Conservation (phyloP, 2,797 vertebrate species). For the Scyliorhinus canicula region DNA sequence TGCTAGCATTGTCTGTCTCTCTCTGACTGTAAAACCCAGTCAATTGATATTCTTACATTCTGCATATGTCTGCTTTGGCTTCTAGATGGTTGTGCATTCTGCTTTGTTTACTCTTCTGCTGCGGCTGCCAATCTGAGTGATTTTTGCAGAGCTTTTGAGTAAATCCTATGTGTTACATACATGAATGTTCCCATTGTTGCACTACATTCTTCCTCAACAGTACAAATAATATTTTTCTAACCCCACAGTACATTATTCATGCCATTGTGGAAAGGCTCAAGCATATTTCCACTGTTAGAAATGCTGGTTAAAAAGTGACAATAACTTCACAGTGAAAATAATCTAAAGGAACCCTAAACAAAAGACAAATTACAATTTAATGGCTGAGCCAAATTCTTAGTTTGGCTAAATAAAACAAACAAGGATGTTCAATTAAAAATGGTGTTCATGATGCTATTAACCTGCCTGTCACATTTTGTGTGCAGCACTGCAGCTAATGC, state of each 20-base stretch:
- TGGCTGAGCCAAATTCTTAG: background rate
- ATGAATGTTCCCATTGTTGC: background rate
- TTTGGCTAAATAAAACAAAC: background rate
- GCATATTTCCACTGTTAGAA: background rate
- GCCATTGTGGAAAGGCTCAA: background rate
- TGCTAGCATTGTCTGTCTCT: background rate
- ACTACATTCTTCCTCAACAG: background rate
- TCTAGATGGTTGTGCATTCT: background rate
- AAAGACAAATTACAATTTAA: constrained; percentile 13
- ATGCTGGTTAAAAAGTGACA: background rate
- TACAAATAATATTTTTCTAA: background rate
- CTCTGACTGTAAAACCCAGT: background rate
- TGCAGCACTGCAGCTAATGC: constrained; percentile 61
- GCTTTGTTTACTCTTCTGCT: background rate
- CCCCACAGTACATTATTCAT: background rate
- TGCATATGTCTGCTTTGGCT: background rate
- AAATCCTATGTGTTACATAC: background rate
- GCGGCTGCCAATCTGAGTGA: background rate
- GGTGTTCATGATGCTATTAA: background rate
- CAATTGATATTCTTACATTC: background rate
- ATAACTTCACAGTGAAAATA: background rate
- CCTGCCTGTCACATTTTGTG: constrained; percentile 42
- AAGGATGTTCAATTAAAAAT: background rate
- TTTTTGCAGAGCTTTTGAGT: background rate
- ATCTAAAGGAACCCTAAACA: background rate